Evolutionary conservation across 2,113 vertebrate genomes (phyloP), one percentile per base, ranked within the genome.

Genomic region (Actenoides lindsayi): DNA sequence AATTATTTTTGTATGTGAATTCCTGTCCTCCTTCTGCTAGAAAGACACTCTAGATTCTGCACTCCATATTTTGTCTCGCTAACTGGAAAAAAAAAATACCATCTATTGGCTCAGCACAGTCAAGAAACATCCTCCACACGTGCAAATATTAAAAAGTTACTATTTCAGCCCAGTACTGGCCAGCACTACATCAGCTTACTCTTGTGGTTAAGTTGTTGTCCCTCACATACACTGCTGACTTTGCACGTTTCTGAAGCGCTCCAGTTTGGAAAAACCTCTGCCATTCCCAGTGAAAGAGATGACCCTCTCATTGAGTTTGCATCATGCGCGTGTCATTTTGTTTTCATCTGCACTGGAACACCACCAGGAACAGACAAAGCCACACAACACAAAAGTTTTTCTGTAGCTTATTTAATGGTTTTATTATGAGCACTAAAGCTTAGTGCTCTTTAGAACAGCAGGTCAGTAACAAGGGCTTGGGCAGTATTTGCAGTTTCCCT

Each of bases 301-400:
- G 80, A 94, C 75, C 65, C 64, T 70, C 78, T 77, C 84, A 68
- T 4, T 46, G 57, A 82, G 53, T 69, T 10, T 73, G 62, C 35
- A 78, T 53, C 83, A 65, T 1, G 30, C 8, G 31, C 2, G 25
- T 27, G 50, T 89, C 74, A 82, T 50, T 94, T 41, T 73, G 80
- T 93, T 96, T 96, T 77, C 37, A 67, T 62, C 62, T 85, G 69
- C 74, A n/a, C 3, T 94, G 93, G 96, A 93, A 91, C 70, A 62
- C 8, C 37, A 75, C 94, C 92, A 95, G 77, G n/a, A 93, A 91
- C 0, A 91, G 90, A 96, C 86, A 96, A 93, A 94, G 89, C 69
- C 69, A 69, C 3, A 50, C 53, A 91, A 82, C 62, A 89, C 68
- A 87, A 42, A 75, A 44, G 42, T 46, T 87, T 87, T 79, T 92